These are phyloP conservation scores for Cephus runcator DNA, from an alignment of 2,888 invertebrate species.

Conservation along the genomic window DNA sequence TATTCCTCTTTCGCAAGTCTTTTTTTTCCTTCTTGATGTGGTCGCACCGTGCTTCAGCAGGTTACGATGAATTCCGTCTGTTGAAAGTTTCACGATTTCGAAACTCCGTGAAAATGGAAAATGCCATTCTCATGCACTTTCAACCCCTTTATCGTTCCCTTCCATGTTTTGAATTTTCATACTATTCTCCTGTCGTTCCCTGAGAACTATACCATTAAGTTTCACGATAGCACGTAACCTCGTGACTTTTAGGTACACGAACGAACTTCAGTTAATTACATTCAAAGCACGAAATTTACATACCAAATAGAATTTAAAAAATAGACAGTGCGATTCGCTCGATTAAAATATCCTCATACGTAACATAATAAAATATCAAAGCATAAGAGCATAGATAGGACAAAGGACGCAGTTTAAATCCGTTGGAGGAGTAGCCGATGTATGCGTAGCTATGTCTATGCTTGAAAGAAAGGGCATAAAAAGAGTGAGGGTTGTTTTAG, in stretches of 20 bases:
- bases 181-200: neutral
- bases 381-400: neutral
- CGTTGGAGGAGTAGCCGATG: neutral
- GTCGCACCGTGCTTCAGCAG: neutral
- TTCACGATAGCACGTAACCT: neutral
- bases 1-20: neutral
- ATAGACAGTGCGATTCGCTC: neutral
- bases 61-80: neutral
- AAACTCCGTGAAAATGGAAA: neutral
- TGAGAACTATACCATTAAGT: neutral
- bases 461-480: neutral
- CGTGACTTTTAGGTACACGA: neutral
- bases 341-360: neutral
- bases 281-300: neutral
- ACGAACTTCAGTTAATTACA: neutral
- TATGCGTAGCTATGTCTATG: neutral
- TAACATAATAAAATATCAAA: neutral
- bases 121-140: neutral
- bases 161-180: neutral
- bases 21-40: neutral
- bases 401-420: slow-evolving; percentile 17
- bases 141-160: neutral
- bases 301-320: neutral
- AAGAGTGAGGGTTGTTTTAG: neutral
- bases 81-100: neutral